These are phyloP conservation scores for Sarcophaga peregrina DNA, from an alignment of 1,140 invertebrate genomes.

Conservation along the genomic window DNA sequence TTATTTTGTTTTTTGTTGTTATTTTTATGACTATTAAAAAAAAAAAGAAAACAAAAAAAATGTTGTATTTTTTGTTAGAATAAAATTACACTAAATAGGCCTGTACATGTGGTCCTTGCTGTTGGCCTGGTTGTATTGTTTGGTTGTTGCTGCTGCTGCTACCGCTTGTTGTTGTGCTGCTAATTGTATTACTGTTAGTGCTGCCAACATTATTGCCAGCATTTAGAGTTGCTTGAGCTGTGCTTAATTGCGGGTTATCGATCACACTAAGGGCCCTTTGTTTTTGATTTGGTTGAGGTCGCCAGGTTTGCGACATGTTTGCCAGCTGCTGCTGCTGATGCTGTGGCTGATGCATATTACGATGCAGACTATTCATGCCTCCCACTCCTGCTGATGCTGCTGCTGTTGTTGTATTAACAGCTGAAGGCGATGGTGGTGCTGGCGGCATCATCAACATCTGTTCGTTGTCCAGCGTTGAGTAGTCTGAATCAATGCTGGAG, in stretches of 20 bases:
- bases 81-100: slow-evolving; percentile 55
- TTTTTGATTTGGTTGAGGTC: slow-evolving; percentile 49
- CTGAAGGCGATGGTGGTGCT: slow-evolving; percentile 42
- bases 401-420: background rate
- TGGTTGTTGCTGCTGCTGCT: slow-evolving; percentile 47
- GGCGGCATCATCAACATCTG: slow-evolving; percentile 64
- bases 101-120: slow-evolving; percentile 59
- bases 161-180: slow-evolving; percentile 6
- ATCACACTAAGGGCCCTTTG: slow-evolving; percentile 36
- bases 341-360: slow-evolving; percentile 49
- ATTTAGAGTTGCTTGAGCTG: slow-evolving; percentile 27
- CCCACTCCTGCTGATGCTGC: slow-evolving; percentile 36
- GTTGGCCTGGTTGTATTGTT: slow-evolving; percentile 49
- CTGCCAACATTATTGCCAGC: slow-evolving; percentile 46
- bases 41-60: background rate
- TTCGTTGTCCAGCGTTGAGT: slow-evolving; percentile 68
- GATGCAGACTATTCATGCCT: slow-evolving; percentile 43
- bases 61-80: slow-evolving; percentile 35
- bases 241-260: slow-evolving; percentile 6
- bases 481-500: slow-evolving; percentile 86
- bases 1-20: background rate
- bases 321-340: slow-evolving; percentile 43
- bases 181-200: slow-evolving; percentile 50
- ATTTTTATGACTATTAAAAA: slow-evolving; percentile 1
- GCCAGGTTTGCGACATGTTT: slow-evolving; percentile 52